Evolutionary conservation across 1,140 invertebrate species (phyloP).

Genomic region (Halesus radiatus): DNA sequence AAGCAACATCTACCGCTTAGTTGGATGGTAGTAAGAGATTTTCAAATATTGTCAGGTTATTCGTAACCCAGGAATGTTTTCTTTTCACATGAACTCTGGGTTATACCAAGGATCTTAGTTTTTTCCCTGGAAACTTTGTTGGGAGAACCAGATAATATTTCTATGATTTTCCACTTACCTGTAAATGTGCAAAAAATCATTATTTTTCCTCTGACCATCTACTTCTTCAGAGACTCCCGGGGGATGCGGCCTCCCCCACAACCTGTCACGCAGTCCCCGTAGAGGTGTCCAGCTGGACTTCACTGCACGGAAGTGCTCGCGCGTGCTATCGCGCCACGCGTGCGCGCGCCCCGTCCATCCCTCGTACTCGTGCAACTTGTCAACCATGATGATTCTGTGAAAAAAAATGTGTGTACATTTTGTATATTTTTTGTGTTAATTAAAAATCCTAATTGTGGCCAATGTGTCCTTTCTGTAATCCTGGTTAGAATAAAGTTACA

Average conservation of each 20-base stretch:
- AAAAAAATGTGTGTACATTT: no score
- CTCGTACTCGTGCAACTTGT: conserved; percentile 85
- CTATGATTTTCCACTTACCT: conserved; percentile 70
- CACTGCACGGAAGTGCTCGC: conserved; percentile 73
- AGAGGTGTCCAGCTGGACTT: conserved; percentile 71
- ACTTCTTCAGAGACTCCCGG: background rate
- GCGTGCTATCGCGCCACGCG: conserved; percentile 73
- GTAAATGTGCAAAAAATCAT: conserved; percentile 82
- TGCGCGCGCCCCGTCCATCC: conserved; percentile 81
- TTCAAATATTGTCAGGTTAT: no score
- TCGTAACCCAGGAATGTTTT: no score
- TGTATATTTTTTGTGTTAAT: no score
- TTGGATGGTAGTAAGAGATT: no score
- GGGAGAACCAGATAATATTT: background rate
- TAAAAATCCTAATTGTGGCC: no score
- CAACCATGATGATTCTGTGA: conserved; percentile 68
- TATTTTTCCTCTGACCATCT: conserved; percentile 63
- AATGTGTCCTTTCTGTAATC: no score
- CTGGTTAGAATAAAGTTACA: no score
- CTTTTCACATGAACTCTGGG: no score
- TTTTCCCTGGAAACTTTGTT: no score
- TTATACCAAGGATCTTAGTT: no score
- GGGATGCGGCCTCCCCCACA: conserved; percentile 23
- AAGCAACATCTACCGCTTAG: no score
- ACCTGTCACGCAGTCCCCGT: background rate